Evolutionary conservation across 2,797 vertebrate genomes (phyloP).

Genomic region (Petrocephalus sullivani): DNA sequence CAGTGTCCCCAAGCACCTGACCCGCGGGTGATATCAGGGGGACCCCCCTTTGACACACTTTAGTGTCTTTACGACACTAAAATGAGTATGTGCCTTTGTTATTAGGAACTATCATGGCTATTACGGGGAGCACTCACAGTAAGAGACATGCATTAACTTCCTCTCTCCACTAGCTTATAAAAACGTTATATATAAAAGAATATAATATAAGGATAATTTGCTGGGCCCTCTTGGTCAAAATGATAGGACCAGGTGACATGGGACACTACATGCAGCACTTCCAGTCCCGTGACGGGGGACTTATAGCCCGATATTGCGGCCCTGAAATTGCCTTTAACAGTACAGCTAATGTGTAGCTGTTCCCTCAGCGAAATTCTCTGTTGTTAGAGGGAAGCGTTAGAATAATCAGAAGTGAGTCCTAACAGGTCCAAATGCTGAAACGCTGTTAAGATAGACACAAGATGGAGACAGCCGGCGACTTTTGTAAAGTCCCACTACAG

Average conservation of each 20-base stretch:
- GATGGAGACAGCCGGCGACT: neutral
- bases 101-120: neutral
- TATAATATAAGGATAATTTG: neutral
- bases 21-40: too few species aligned
- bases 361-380: neutral
- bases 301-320: neutral
- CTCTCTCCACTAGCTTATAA: neutral
- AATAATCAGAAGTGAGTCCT: neutral
- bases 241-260: neutral
- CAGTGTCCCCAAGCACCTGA: neutral
- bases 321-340: neutral
- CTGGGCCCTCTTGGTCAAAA: neutral
- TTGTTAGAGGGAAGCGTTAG: slow-evolving; percentile 6
- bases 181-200: neutral
- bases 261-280: neutral
- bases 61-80: too few species aligned
- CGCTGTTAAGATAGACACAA: neutral
- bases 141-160: neutral
- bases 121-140: neutral
- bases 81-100: neutral
- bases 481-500: neutral
- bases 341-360: neutral
- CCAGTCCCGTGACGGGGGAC: neutral
- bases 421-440: neutral
- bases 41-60: too few species aligned